Evolutionary conservation across 2,113 vertebrate species (phyloP).

Genomic region (Callopanchax toddi): DNA sequence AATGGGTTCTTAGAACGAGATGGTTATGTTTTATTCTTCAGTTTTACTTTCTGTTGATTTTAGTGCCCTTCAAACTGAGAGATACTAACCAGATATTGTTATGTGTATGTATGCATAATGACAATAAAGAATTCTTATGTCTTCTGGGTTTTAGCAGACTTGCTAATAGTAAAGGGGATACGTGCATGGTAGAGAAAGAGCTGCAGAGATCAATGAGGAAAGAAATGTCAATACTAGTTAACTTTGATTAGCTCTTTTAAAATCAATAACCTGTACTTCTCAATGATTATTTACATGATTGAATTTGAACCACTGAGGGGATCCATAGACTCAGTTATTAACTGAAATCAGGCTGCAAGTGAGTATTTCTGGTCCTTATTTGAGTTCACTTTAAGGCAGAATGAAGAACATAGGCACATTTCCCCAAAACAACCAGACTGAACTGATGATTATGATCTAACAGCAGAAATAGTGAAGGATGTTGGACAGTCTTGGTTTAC

Average conservation of each 20-base stretch:
- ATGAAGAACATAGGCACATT: too few relatives aligned
- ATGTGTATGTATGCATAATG: too few relatives aligned
- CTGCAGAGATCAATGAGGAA: not conserved
- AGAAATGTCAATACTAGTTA: not conserved
- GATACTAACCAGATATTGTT: too few relatives aligned
- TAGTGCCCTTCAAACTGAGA: too few relatives aligned
- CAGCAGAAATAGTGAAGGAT: too few relatives aligned
- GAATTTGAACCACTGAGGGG: not conserved
- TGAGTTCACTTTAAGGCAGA: not conserved
- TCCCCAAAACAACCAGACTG: too few relatives aligned
- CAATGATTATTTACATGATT: not conserved
- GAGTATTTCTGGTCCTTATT: not conserved
- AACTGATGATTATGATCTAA: too few relatives aligned
- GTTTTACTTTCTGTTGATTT: too few relatives aligned
- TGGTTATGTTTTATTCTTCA: too few relatives aligned
- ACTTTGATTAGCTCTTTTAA: not conserved
- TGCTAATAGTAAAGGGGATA: not conserved
- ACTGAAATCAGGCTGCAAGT: not conserved
- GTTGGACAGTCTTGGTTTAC: too few relatives aligned
- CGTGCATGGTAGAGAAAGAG: not conserved
- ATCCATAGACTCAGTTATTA: not conserved
- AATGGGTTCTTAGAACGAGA: too few relatives aligned
- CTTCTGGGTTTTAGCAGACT: conserved; percentile 2
- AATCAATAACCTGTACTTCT: not conserved
- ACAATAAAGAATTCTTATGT: too few relatives aligned